These are phyloP conservation scores for Cheirogaleus major DNA, from an alignment of 2,797 vertebrate genomes.

Conservation along the genomic window DNA sequence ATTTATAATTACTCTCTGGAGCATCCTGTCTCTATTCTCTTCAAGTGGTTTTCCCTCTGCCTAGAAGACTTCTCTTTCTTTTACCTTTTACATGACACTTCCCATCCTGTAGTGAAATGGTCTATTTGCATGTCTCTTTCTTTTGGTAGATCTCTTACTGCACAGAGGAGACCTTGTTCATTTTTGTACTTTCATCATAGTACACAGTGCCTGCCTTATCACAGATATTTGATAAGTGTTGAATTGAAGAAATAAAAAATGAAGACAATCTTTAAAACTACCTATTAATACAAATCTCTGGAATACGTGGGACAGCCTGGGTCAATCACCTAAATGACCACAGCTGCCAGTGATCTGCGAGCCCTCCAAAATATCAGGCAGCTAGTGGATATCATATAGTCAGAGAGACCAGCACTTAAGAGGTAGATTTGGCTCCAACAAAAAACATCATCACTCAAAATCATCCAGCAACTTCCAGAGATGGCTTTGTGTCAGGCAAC, in stretches of 20 bases:
- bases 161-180: neutral
- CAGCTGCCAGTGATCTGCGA: neutral
- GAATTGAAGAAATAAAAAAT: neutral
- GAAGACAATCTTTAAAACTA: neutral
- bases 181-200: neutral
- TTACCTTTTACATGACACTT: neutral
- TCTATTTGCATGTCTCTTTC: neutral
- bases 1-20: neutral
- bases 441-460: neutral
- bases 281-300: neutral
- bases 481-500: neutral
- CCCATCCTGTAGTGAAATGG: neutral
- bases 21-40: neutral
- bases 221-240: neutral
- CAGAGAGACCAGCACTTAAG: neutral
- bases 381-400: neutral
- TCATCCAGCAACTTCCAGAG: neutral
- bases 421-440: neutral
- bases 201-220: neutral
- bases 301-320: neutral
- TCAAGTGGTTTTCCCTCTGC: neutral
- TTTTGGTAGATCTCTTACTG: neutral
- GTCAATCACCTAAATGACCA: neutral
- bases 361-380: fast-evolving
- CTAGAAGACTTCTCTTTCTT: neutral